Base-by-base conservation (phyloP, 2,113 vertebrate genomes). In the Pterocles burchelli region DNA sequence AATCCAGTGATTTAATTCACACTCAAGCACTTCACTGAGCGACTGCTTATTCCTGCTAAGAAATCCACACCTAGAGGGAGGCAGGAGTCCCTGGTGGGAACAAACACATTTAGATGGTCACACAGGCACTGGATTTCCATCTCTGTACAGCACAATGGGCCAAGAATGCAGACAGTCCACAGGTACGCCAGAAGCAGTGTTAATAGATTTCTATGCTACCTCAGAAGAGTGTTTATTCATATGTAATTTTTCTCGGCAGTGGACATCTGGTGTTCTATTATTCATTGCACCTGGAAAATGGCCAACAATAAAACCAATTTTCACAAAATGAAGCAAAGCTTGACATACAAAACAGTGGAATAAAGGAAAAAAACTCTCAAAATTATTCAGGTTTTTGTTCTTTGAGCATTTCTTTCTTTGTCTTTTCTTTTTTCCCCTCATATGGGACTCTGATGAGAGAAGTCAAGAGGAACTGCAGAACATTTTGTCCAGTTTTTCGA, bases 191-290 rank as follows among this genome's bases (percentile, higher is more conserved):
- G 29, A 48, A 84, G 34, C 65, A 88, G 34, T 0, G 0, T 19
- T 52, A 87, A 81, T 20, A 91, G 74, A 70, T 76, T 95, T 95
- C 91, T 81, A 68, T 75, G 83, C 79, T 93, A 95, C 92, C 88
- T 90, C 62, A 73, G 68, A 9, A 75, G 68, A 96, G 80, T 67
- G 80, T 96, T 95, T 94, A 92, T 83, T 92, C 85, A 90, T 96
- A 88, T 93, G 90, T 67, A 87, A 75, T 94, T 93, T 78, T 81
- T 86, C 76, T 95, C 77, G 4, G 76, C 66, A 85, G 86, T 72
- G 88, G 93, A 95, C 95, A 96, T 90, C 90, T 97, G 95, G 79
- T 94, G 68, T 61, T 96, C 88, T 91, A 88, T 94, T 94, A 94
- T 95, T 93, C 93, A 92, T 45, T 75, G 79, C 52, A 81, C n/a